Conservation (phyloP, 2,888 invertebrate species). For the Hirtodrosophila alboralis region DNA sequence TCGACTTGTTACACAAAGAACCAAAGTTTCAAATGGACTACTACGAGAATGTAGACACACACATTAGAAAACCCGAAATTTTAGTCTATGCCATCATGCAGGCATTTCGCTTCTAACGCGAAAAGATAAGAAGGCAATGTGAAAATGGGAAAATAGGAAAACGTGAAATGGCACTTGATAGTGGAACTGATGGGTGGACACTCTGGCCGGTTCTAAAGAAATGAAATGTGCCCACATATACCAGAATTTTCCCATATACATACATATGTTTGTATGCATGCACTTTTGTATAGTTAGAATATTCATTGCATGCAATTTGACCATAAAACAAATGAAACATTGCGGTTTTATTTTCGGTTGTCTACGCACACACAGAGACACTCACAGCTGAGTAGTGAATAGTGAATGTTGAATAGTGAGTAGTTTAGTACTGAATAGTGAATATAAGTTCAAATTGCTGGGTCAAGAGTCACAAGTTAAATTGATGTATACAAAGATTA, state of each 20-base stretch:
- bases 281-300: constrained; percentile 37
- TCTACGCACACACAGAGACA: constrained; percentile 52
- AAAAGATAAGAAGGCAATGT: constrained; percentile 41
- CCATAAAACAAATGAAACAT: constrained; percentile 75
- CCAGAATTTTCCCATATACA: background rate
- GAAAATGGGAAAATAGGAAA: constrained; percentile 27
- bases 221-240: constrained; percentile 25
- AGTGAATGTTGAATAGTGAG: constrained; percentile 28
- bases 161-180: constrained; percentile 12
- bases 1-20: constrained; percentile 68
- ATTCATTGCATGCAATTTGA: constrained; percentile 74
- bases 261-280: background rate
- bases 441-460: constrained; percentile 21
- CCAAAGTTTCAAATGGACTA: constrained; percentile 57
- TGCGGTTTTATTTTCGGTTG: constrained; percentile 58
- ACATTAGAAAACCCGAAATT: constrained; percentile 8
- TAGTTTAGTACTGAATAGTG: constrained; percentile 18
- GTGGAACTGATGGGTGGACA: too few species aligned
- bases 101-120: constrained; percentile 35
- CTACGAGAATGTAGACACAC: constrained; percentile 37
- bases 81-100: constrained; percentile 16
- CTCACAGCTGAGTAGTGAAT: constrained; percentile 19
- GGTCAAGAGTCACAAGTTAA: constrained; percentile 4
- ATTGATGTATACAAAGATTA: constrained; percentile 42
- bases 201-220: constrained; percentile 22